Evolutionary conservation across 2,113 vertebrate species (phyloP).

Genomic region (Ptilorrhoa leucosticta): DNA sequence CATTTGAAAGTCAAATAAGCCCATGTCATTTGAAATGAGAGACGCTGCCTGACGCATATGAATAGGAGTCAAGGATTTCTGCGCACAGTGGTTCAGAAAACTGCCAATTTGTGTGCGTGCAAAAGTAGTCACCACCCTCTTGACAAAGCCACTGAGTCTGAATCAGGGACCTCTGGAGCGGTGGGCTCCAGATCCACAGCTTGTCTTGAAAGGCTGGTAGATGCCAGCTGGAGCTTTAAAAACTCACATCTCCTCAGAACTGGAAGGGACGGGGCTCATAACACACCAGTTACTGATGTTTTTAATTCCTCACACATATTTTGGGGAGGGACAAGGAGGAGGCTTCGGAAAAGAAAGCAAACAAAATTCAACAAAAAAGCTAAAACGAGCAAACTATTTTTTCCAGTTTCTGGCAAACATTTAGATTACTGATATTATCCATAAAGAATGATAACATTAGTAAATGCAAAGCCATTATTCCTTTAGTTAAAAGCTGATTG

Average conservation of each 20-base stretch:
- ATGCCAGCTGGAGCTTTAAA: conserved; percentile 40
- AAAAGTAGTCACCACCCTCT: conserved; percentile 18
- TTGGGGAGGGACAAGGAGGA: background rate
- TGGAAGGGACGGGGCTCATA: background rate
- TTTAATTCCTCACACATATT: background rate
- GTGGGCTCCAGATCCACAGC: background rate
- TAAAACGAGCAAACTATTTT: background rate
- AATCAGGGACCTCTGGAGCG: background rate
- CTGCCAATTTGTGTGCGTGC: background rate
- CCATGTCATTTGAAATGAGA: conserved; percentile 37
- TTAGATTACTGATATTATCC: background rate
- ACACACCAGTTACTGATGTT: background rate
- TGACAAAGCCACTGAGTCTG: background rate
- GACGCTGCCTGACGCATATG: conserved; percentile 22
- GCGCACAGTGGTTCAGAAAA: background rate
- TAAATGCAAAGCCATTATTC: background rate
- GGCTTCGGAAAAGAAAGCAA: background rate
- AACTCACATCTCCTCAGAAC: background rate
- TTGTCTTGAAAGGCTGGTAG: background rate
- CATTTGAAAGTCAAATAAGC: conserved; percentile 60
- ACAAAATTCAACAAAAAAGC: background rate
- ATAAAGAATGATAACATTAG: background rate
- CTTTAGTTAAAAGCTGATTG: background rate
- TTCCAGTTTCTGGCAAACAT: background rate
- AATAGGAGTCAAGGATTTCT: conserved; percentile 49